These are phyloP conservation scores for Caligus rogercresseyi DNA, from an alignment of 1,140 invertebrate genomes.

Conservation along the genomic window DNA sequence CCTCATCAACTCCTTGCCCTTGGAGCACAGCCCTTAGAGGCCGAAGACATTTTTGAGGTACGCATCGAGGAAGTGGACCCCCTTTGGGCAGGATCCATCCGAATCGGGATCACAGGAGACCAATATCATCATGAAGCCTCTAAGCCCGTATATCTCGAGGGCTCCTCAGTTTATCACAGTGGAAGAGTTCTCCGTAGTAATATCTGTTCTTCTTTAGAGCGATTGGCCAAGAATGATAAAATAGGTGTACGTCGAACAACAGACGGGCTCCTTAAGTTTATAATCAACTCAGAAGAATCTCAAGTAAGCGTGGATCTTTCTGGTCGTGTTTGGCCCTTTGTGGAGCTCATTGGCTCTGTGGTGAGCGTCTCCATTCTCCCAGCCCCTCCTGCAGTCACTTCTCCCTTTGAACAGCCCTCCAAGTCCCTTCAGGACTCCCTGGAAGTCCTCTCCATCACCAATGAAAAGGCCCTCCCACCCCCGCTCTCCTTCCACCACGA, in stretches of 20 bases:
- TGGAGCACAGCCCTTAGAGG: slow-evolving; percentile 32
- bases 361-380: slow-evolving; percentile 27
- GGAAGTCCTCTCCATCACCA: slow-evolving; percentile 5
- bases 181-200: background rate
- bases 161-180: background rate
- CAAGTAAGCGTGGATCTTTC: background rate
- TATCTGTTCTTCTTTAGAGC: background rate
- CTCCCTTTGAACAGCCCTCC: slow-evolving; percentile 35
- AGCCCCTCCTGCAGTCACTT: slow-evolving; percentile 44
- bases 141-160: background rate
- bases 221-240: background rate
- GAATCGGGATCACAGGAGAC: slow-evolving; percentile 11
- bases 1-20: slow-evolving; percentile 33
- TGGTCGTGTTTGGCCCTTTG: slow-evolving; percentile 14
- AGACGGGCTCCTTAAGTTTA: slow-evolving; percentile 1
- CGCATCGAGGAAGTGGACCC: slow-evolving; percentile 19
- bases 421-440: slow-evolving; percentile 13
- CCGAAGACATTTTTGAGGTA: slow-evolving; percentile 38
- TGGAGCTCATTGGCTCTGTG: slow-evolving; percentile 8
- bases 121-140: too few relatives aligned
- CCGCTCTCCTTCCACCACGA: slow-evolving; percentile 25
- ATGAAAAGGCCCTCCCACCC: background rate
- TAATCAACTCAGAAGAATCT: slow-evolving; percentile 11
- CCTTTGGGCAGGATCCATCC: slow-evolving; percentile 9
- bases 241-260: background rate